Evolutionary conservation across 2,888 invertebrate genomes (phyloP).

Genomic region (Caenorhabditis japonica): DNA sequence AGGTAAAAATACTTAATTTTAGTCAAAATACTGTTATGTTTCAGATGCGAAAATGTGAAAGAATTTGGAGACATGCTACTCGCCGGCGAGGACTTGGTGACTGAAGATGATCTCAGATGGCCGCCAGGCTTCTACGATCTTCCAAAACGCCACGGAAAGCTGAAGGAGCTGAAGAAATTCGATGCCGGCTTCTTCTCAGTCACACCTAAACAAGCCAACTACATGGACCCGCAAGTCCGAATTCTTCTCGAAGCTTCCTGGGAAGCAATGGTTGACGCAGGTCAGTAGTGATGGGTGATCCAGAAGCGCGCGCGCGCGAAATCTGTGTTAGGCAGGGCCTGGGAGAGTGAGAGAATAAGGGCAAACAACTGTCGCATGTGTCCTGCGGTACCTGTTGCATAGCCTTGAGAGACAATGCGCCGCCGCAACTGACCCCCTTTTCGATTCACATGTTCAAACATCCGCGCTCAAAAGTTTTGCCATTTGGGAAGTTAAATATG

Average conservation of each 20-base stretch:
- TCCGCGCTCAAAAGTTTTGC: neutral
- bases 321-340: neutral
- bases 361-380: conserved; percentile 12
- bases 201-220: conserved; percentile 77
- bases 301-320: no score
- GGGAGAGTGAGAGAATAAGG: conserved; percentile 4
- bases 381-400: conserved; percentile 38
- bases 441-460: neutral
- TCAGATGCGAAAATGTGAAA: conserved; percentile 87
- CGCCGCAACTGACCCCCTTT: neutral
- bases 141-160: conserved; percentile 79
- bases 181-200: conserved; percentile 78
- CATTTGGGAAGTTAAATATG: neutral
- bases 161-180: conserved; percentile 79
- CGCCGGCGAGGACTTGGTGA: conserved; percentile 91
- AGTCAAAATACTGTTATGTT: no score
- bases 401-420: conserved; percentile 34
- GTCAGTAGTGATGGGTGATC: conserved; percentile 78
- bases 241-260: conserved; percentile 91
- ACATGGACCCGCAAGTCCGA: conserved; percentile 93
- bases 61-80: conserved; percentile 93
- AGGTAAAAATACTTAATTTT: conserved; percentile 78
- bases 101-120: conserved; percentile 92
- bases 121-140: conserved; percentile 81
- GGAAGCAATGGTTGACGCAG: conserved; percentile 92